phyloP scores from a whole-genome alignment of 2,797 vertebrate species.

The Xenops minutus region DNA sequence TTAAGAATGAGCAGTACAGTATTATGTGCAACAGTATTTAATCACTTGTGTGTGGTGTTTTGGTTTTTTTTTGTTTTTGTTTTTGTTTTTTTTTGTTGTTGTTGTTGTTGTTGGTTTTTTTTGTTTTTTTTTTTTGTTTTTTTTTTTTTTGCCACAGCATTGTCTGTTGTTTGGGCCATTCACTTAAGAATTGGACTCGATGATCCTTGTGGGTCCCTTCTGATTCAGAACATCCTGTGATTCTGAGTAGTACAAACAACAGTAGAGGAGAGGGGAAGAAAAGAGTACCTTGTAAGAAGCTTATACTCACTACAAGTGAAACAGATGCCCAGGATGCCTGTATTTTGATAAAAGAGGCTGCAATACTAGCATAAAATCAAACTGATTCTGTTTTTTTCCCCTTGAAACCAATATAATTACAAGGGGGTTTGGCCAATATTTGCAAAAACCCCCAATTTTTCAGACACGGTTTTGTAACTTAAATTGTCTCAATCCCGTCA shows the following conservation, averaged over 20 bases:
- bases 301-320: background rate
- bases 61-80: background rate
- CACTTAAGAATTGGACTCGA: background rate
- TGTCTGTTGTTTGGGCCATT: background rate
- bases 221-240: background rate
- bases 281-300: background rate
- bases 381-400: background rate
- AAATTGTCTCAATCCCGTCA: background rate
- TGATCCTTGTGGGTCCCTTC: background rate
- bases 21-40: background rate
- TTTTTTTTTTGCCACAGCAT: fast-evolving
- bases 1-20: background rate
- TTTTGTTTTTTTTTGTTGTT: background rate
- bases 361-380: background rate
- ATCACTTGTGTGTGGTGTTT: background rate
- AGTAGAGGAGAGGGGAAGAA: background rate
- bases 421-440: background rate
- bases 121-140: too few relatives aligned
- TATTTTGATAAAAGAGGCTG: background rate
- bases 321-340: background rate
- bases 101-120: too few relatives aligned
- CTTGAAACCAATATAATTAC: background rate
- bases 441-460: background rate
- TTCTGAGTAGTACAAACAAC: background rate
- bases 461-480: background rate